Base-by-base conservation (phyloP, 2,797 vertebrate genomes). In the Sebastes flavidus region DNA sequence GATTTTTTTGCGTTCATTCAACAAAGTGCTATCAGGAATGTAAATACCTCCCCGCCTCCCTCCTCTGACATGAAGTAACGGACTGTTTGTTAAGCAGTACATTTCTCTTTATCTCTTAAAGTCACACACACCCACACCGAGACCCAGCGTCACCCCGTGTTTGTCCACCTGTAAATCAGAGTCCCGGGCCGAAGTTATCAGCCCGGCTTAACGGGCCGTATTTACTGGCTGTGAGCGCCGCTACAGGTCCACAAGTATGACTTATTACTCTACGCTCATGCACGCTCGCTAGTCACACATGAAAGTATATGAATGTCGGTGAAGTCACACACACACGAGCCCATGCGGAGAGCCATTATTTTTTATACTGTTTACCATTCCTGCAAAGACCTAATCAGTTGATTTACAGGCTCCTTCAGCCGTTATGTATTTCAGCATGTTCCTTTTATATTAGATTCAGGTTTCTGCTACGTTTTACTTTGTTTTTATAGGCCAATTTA, bases 131-230 rank as follows among this genome's bases (percentile, higher is more conserved):
- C 32, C 24, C 52, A 29, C 71, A 4, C 29, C 1, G 3, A 83
- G 74, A 63, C 54, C 22, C 32, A 12, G 65, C 62, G 66, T 86
- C 82, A 67, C 73, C 38, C 72, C 6, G n/a, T 84, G 81, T 85
- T 88, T 87, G 82, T 82, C 68, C 78, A 89, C 84, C 87, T 88
- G 84, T 91, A 90, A 93, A 93, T 89, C 90, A 83, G 62, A 49
- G 46, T 60, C 34, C 2, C 9, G 68, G 29, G 69, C 59, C 11
- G 9, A 56, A 80, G 76, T 83, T 83, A 87, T 92, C 89, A 81
- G 63, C 52, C 49, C 2, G 60, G 79, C 72, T 87, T 84, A 89
- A 86, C 80, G 38, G 84, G 71, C 80, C 27, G 69, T 81, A 90
- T 92, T 91, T 90, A 88, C 88, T 80, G 84, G 80, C 90, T 88